Base-by-base conservation (phyloP, 2,888 invertebrate genomes). In the Apeira syringaria region DNA sequence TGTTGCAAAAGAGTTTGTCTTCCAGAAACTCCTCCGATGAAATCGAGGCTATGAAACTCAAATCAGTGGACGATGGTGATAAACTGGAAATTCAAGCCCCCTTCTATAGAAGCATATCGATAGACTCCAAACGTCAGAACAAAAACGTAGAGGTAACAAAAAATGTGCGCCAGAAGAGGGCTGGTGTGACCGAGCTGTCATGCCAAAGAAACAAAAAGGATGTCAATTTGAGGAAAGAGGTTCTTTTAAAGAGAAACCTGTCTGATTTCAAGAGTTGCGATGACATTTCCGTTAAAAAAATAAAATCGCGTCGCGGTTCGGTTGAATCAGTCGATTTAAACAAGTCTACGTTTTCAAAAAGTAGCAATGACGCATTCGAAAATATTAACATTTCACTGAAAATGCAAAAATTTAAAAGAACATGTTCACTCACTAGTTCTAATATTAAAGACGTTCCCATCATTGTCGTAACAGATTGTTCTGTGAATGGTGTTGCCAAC, bases 241-340 rank as follows among this genome's bases (percentile, higher is more conserved):
- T 81, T 44, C 60, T 84, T 24, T 56, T 66, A 1, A 81, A 69
- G 46, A 62, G 71, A 6, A 50, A 53, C 42, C 34, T 57, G 46
- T 58, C 47, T 62, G 59, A 74, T 43, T 73, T 70, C 18, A 76
- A 73, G 42, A 85, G 81, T 50, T 74, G 62, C 53, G 80, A 85
- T 51, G 68, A 75, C 44, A 50, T 78, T 36, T 57, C 62, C 8
- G 49, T 53, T 12, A 56, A 46, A 38, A 50, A 41, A 32, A 53
- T 37, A 46, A 53, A 45, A 38, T 41, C 47, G 17, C 55, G 59
- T 37, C 56, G 61, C 27, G 38, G 49, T 8, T 68, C 62, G 5
- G 30, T 37, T 12, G 54, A 53, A 4, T 26, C 13, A 4, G 15
- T 12, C 29, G 11, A 26, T 37, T 38, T 34, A 27, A 15, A 25